phyloP scores from a whole-genome alignment of 1,140 invertebrate species.

The Goniozus legneri region DNA sequence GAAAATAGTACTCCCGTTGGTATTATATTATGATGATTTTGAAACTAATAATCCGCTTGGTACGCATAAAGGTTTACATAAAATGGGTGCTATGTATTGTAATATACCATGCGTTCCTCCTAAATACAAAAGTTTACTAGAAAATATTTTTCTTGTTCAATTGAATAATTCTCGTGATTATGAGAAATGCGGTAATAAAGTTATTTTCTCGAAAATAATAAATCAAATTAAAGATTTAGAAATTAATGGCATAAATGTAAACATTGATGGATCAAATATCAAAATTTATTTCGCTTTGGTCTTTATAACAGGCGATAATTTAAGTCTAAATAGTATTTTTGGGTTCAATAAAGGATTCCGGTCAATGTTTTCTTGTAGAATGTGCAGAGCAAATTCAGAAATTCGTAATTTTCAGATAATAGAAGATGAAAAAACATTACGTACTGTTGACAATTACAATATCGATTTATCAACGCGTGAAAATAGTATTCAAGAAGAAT shows the following conservation, averaged over 20 bases:
- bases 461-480: slow-evolving; percentile 8
- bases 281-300: slow-evolving; percentile 5
- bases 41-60: slow-evolving; percentile 31
- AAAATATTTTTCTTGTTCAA: slow-evolving; percentile 31
- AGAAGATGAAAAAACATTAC: slow-evolving; percentile 13
- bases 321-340: slow-evolving; percentile 6
- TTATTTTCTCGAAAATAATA: slow-evolving; percentile 19
- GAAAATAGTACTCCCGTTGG: slow-evolving; percentile 29
- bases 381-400: slow-evolving; percentile 2
- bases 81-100: slow-evolving; percentile 29
- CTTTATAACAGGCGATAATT: slow-evolving; percentile 10
- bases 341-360: slow-evolving; percentile 5
- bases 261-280: neutral
- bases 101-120: slow-evolving; percentile 28
- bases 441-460: slow-evolving; percentile 12
- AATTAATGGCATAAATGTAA: slow-evolving; percentile 20
- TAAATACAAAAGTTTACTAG: slow-evolving; percentile 19
- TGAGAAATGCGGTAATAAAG: slow-evolving; percentile 22
- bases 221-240: slow-evolving; percentile 7
- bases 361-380: slow-evolving; percentile 1
- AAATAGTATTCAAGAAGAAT: slow-evolving; percentile 14
- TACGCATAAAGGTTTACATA: slow-evolving; percentile 25
- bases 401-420: slow-evolving; percentile 5
- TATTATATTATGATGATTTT: slow-evolving; percentile 25
- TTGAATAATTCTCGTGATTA: slow-evolving; percentile 30